Evolutionary conservation across 2,113 vertebrate genomes (phyloP), one percentile per base, ranked within the genome.

Genomic region (Phaethornis superciliosus): DNA sequence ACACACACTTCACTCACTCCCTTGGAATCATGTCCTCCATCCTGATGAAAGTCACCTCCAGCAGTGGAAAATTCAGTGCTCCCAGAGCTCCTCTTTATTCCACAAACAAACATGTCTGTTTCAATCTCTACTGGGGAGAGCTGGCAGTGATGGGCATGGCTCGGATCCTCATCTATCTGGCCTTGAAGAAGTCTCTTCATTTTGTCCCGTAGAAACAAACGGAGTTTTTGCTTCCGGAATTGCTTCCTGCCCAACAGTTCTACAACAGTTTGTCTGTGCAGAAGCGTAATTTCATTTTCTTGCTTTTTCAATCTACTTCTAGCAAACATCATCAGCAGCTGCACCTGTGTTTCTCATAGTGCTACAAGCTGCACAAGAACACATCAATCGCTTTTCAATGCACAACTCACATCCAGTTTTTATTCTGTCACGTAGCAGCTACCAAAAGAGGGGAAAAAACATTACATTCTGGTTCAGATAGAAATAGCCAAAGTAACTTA

Each of bases 111-210:
- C 95, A 97, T 67, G 59, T 98, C 97, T 6, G 97, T 97, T 79
- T 98, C 98, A 21, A 97, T 97, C 74, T 98, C 98, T 40, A 97
- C 94, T 0, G 97, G 97, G 46, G 97, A 97, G 28, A 96, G 83
- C 49, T 97, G 95, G 89, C 96, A 96, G 81, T 96, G 95, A 68
- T 97, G 95, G 68, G 96, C 78, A 0, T 96, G 94, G 54, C 64
- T 92, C 51, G 97, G 96, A 44, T 95, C 94, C 91, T 97, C 96
- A 82, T 98, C 98, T 60, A 97, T 96, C n/a, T 97, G 95, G 32
- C 96, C 97, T 91, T 98, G 98, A n/a, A 98, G 97, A 56, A 98
- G 92, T 64, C 97, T 98, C 96, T 98, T 98, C 95, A 98, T 98
- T 93, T 98, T 98, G 92, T 96, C 97, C 74, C 85, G 81, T 52